Base-by-base conservation (phyloP, 2,888 invertebrate genomes). In the Hofmannophila pseudospretella region DNA sequence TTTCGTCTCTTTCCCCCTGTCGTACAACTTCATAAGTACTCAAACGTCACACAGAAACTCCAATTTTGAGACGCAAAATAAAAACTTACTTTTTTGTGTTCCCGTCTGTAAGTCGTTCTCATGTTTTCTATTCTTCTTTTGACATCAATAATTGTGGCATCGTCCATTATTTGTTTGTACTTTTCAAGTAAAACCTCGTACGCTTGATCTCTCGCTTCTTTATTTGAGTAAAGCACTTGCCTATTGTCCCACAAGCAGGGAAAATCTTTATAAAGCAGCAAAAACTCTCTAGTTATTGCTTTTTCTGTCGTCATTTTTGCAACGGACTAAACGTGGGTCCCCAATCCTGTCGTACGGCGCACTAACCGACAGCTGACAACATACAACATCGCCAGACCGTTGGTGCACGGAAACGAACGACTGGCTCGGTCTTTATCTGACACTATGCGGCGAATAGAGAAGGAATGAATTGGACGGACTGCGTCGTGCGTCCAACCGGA, bases 231-330 rank as follows among this genome's bases (percentile, higher is more conserved):
- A 2, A 38, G n/a, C n/a, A 38, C 23, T 28, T 54, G 35, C 3
- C 31, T 44, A 25, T 36, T 46, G 32, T 58, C 49, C 57, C 58
- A 59, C 3, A 56, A 42, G 27, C 49, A 51, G 1, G 51, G 47
- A 4, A 38, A 45, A 9, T 41, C 39, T 45, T 45, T 49, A 23
- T 53, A 58, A 3, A 51, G 9, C 16, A 35, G 32, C 3, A 56
- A n/a, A 5, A 57, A 36, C 27, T 55, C 47, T 3, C 27, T 38
- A 5, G 54, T 27, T 5, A 42, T 25, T 13, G 33, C 10, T 29
- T 35, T 45, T 32, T 53, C 54, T 23, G 13, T 7, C 9, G 29
- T n/a, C n/a, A 35, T 34, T 20, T 42, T 37, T 5, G 27, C 27
- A 27, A 27, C 27, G 4, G 11, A 27, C 38, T 32, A 31, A 42